A percentile compares a stretch with the other conserved stretches of the same genome.
phyloP scores from a whole-genome alignment of 2,113 vertebrate genomes.

The Rhabdomys dilectus region DNA sequence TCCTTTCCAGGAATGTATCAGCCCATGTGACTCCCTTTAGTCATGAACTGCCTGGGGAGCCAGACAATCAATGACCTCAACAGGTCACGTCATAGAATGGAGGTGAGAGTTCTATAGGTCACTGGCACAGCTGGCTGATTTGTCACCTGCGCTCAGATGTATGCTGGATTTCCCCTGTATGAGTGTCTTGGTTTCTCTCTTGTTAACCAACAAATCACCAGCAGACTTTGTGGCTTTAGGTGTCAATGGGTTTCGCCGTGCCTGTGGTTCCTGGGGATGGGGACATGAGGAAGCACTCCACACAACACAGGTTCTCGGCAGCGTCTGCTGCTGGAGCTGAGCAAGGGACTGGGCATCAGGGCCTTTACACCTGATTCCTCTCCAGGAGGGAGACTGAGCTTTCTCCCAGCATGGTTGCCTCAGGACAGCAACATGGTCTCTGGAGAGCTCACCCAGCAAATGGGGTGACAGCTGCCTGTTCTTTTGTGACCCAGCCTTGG shows the following conservation, averaged over 20 bases:
- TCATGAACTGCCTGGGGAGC: conserved; percentile 6
- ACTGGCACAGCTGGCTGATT: not conserved
- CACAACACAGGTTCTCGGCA: not conserved
- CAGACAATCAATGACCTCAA: conserved; percentile 25
- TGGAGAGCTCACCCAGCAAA: not conserved
- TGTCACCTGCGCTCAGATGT: not conserved
- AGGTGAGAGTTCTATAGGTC: conserved; percentile 4
- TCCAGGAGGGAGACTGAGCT: not conserved
- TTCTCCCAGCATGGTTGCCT: not conserved
- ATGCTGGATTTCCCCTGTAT: not conserved
- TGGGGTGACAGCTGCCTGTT: not conserved
- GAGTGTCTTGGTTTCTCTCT: not conserved
- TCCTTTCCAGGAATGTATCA: not conserved
- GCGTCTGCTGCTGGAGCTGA: not conserved
- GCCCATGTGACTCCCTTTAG: fast-evolving
- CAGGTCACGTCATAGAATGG: not conserved
- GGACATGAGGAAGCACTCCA: not conserved
- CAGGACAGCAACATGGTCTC: not conserved
- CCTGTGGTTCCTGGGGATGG: not conserved
- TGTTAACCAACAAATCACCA: not conserved
- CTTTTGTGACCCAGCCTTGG: too few species aligned
- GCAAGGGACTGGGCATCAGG: not conserved
- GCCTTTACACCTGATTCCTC: too few species aligned
- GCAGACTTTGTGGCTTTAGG: not conserved
- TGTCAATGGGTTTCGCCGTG: not conserved